Evolutionary conservation across 2,888 invertebrate species (phyloP), one percentile per base, ranked within the genome.

Genomic region (Pimpla rufipes): DNA sequence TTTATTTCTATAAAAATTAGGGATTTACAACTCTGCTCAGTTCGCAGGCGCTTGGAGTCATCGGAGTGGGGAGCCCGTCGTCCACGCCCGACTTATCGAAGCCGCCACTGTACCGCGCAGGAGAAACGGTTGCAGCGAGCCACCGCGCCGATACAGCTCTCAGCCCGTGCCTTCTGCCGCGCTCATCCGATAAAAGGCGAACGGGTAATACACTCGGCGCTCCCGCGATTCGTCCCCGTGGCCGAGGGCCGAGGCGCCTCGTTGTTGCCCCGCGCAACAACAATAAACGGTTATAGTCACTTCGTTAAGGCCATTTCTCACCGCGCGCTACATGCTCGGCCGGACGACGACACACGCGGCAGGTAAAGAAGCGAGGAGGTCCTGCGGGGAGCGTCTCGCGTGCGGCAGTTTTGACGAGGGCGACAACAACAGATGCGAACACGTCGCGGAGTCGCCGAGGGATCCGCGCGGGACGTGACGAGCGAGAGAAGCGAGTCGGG

Each of bases 221-320:
- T 23, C 75, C 75, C 75, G n/a, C 45, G 67, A 66, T 62, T 84
- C 67, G 59, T n/a, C 66, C 76, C 74, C 75, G 73, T 59, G 50
- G 80, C 71, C 75, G 66, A 77, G 75, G 73, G 59, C 74, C 29
- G 29, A 29, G 29, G 62, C 73, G 55, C 71, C 66, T 45, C 62
- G 71, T 83, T 77, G 74, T 79, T 52, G 40, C 59, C n/a, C 55
- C 64, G 45, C 50, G 87, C 87, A 89, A 87, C 89, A 90, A 90
- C 90, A 91, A 91, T 90, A 89, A 91, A 90, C 88, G 89, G 88
- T 90, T 90, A 88, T 90, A 88, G 90, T 89, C 87, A 89, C 90
- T 91, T 91, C 90, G 90, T 91, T 91, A 90, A 91, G 90, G 74
- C 59, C 88, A 87, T 86, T 88, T 90, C 88, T 89, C 90, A 45